Percentiles rank a stretch among this genome's conserved stretches.
Conservation (phyloP, 2,888 invertebrate species). For the Volucella zonaria region DNA sequence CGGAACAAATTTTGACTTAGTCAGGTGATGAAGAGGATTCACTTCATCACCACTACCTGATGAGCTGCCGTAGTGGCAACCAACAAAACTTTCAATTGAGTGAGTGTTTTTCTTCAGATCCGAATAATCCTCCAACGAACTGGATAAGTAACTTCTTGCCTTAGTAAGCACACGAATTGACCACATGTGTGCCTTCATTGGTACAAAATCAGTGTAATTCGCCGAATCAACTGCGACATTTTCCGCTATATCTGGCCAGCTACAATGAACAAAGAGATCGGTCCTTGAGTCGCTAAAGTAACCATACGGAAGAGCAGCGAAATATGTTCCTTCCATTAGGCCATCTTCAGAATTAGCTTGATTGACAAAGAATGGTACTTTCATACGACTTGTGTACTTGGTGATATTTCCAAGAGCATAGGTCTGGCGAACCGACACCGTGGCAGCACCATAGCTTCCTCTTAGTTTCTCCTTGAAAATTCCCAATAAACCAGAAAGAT, state of each 20-base stretch:
- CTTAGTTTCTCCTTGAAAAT: conserved; percentile 95
- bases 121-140: conserved; percentile 89
- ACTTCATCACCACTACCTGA: conserved; percentile 83
- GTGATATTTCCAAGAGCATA: conserved; percentile 84
- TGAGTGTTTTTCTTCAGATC: conserved; percentile 84
- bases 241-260: conserved; percentile 94
- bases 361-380: conserved; percentile 74
- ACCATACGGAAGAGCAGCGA: conserved; percentile 91
- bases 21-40: conserved; percentile 88
- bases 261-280: conserved; percentile 89
- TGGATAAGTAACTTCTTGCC: conserved; percentile 89
- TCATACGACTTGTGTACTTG: conserved; percentile 58
- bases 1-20: conserved; percentile 86
- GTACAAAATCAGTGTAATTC: conserved; percentile 93
- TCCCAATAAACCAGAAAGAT: conserved; percentile 91
- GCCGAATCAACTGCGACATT: conserved; percentile 94
- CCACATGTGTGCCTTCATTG: conserved; percentile 91
- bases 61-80: conserved; percentile 82
- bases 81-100: conserved; percentile 78
- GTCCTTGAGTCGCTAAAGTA: conserved; percentile 91
- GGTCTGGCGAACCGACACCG: conserved; percentile 87
- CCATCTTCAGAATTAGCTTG: conserved; percentile 63
- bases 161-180: conserved; percentile 86
- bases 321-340: conserved; percentile 81
- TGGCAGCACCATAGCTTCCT: conserved; percentile 85